A percentile compares a stretch with the other conserved stretches of the same genome.
phyloP scores from a whole-genome alignment of 2,113 vertebrate species.

The Sitta europaea region DNA sequence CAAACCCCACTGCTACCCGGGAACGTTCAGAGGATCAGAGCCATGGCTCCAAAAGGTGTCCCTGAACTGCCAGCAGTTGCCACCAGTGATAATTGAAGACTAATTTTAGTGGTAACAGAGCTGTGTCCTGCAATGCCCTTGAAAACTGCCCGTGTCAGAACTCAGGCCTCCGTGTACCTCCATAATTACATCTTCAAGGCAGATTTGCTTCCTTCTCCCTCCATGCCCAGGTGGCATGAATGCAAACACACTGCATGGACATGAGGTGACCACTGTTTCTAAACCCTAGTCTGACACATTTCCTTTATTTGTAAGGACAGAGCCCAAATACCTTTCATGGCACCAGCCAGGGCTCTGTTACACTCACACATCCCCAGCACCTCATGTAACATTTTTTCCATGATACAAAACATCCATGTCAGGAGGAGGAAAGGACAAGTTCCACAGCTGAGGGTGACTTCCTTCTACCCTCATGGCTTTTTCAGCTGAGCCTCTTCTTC shows the following conservation, averaged over 20 bases:
- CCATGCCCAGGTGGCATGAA: background rate
- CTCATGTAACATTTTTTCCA: background rate
- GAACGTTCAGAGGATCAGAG: rapidly evolving
- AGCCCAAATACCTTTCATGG: rapidly evolving
- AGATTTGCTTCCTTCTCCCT: background rate
- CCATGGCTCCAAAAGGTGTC: rapidly evolving
- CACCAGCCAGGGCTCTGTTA: background rate
- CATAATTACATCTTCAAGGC: background rate
- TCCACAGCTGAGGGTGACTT: background rate
- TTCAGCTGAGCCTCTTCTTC: background rate
- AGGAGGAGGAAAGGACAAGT: background rate
- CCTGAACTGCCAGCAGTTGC: background rate
- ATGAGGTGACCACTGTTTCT: background rate
- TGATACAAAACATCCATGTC: rapidly evolving
- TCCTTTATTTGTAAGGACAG: background rate
- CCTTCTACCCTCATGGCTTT: background rate
- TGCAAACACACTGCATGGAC: background rate
- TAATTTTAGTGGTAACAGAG: background rate
- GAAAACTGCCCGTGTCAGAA: background rate
- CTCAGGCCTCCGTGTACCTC: rapidly evolving
- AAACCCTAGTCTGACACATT: background rate
- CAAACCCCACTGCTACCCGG: rapidly evolving
- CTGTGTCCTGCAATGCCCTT: background rate
- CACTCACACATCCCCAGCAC: background rate
- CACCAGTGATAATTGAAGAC: rapidly evolving